These are phyloP conservation scores for Uromys caudimaculatus DNA, from an alignment of 2,797 vertebrate species.

Conservation along the genomic window DNA sequence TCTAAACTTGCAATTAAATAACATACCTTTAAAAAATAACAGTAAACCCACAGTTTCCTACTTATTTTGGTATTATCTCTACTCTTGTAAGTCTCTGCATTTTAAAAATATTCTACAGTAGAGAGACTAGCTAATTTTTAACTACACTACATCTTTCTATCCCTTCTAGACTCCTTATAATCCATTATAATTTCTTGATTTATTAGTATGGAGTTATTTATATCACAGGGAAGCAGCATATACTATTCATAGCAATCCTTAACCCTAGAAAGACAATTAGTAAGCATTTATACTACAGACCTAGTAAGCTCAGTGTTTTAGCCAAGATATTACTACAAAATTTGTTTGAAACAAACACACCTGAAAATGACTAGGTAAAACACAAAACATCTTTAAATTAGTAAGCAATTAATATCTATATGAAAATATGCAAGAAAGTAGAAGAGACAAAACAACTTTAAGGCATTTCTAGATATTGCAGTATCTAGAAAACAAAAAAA, in stretches of 20 bases:
- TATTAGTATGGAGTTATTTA: background rate
- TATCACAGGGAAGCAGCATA: background rate
- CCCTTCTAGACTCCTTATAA: background rate
- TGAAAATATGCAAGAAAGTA: background rate
- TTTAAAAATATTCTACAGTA: background rate
- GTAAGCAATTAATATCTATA: background rate
- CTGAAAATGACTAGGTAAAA: background rate
- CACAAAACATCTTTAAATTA: background rate
- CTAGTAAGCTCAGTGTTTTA: background rate
- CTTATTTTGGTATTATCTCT: background rate
- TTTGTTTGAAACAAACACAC: background rate
- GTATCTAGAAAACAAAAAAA: background rate
- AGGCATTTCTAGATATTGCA: background rate
- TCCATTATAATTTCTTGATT: background rate
- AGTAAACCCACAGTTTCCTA: background rate
- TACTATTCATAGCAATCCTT: background rate
- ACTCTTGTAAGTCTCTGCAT: background rate
- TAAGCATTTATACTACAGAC: background rate
- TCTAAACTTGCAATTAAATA: background rate
- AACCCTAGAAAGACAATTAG: background rate
- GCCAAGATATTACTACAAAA: background rate
- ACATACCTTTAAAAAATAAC: conserved; percentile 6
- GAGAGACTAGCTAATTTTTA: background rate
- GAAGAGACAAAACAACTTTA: background rate
- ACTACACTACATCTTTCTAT: background rate